These are phyloP conservation scores for Rhingia rostrata DNA, from an alignment of 2,888 invertebrate genomes.

Conservation along the genomic window DNA sequence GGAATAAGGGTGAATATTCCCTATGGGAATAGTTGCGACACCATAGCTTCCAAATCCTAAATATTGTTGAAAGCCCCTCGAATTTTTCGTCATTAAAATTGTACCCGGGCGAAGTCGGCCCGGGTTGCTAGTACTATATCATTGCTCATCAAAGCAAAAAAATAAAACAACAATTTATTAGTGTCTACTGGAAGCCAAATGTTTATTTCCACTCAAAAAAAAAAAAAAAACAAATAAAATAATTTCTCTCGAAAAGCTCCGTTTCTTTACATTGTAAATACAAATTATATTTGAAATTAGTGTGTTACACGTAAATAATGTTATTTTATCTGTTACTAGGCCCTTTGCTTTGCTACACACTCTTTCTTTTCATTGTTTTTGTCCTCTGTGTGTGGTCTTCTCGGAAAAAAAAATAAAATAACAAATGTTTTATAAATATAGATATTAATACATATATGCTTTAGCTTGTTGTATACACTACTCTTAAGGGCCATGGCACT, in stretches of 20 bases:
- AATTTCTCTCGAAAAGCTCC: constrained; percentile 34
- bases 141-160: not conserved
- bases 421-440: constrained; percentile 53
- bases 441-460: constrained; percentile 20
- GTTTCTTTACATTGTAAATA: constrained; percentile 38
- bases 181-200: constrained; percentile 71
- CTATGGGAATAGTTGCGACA: too few relatives aligned
- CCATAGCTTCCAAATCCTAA: too few relatives aligned
- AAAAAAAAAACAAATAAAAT: constrained; percentile 11
- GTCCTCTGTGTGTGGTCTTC: constrained; percentile 13
- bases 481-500: constrained; percentile 71
- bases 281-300: constrained; percentile 34
- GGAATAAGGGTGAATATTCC: too few relatives aligned
- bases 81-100: too few relatives aligned
- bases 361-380: constrained; percentile 25
- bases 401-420: constrained; percentile 24
- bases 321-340: constrained; percentile 40
- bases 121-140: too few relatives aligned
- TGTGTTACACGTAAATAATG: constrained; percentile 18
- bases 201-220: constrained; percentile 56
- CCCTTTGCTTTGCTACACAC: constrained; percentile 34
- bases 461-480: constrained; percentile 50
- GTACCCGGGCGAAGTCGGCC: too few relatives aligned
- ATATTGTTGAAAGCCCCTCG: too few relatives aligned
- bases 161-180: constrained; percentile 6